Evolutionary conservation across 2,888 invertebrate genomes (phyloP), one percentile per base, ranked within the genome.

Genomic region (Cheilosia scutellata): DNA sequence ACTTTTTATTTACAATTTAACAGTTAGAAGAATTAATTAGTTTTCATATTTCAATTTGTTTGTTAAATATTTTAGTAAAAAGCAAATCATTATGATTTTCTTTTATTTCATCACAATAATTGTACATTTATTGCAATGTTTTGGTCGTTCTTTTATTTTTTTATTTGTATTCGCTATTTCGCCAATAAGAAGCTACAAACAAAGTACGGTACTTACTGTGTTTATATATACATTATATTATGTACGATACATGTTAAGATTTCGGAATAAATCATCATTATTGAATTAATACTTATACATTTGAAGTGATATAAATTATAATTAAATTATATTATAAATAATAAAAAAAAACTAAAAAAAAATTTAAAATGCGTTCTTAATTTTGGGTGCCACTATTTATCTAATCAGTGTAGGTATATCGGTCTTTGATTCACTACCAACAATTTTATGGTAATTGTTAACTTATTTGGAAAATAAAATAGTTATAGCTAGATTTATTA

Each of bases 251-350:
- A 66, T 68, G 66, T 76, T 86, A 86, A 74, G 86, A 86, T 86
- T 86, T 86, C 76, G 86, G 75, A 82, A 86, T 82, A 86, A 84
- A 86, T 86, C 82, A 86, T 86, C 75, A 86, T 71, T 76, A 86
- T 86, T 86, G 37, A 76, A 86, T 82, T 86, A 86, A 86, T 76
- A 86, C 86, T 86, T 86, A 86, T 86, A 86, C 82, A 86, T 86
- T 86, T 86, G 82, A 86, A 86, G 86, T 86, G 86, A 86, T 86
- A 86, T 86, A 86, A 82, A 80, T 82, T 86, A 82, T 72, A 86
- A 82, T 86, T 86, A 68, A 86, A 86, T 86, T 86, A 76, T 80
- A 86, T 82, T 71, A 82, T 76, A 80, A 80, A 70, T 71, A 77
- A 86, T 76, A 76, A 42, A 76, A 82, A 37, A 76, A 82, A 80